Percentiles rank a stretch among this genome's conserved stretches.
Evolutionary conservation across 2,797 vertebrate genomes (phyloP).

Genomic region (Catostomus latipinnis): DNA sequence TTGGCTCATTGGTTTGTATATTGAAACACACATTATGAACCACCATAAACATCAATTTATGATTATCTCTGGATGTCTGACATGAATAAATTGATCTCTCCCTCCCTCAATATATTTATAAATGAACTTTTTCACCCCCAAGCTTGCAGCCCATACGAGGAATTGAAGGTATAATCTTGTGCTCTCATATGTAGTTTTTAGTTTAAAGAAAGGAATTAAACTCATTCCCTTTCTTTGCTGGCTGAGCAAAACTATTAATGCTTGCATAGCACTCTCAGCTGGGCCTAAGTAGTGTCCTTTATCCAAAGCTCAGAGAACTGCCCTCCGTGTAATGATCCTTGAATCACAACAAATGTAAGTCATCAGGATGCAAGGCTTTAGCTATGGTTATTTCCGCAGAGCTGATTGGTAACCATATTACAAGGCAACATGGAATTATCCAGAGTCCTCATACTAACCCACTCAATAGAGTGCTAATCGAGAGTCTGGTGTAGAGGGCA

Average conservation of each 20-base stretch:
- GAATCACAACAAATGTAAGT: not conserved
- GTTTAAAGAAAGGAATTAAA: not conserved
- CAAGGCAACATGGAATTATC: not conserved
- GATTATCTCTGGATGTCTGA: not conserved
- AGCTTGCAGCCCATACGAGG: conserved; percentile 5
- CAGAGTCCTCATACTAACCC: not conserved
- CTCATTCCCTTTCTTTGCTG: not conserved
- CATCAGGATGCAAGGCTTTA: not conserved
- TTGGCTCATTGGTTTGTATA: too few species aligned
- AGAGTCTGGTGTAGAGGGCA: not conserved
- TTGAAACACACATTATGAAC: too few species aligned
- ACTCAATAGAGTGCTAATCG: not conserved
- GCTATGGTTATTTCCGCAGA: not conserved
- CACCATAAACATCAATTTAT: not conserved
- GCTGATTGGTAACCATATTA: not conserved
- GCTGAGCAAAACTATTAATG: not conserved
- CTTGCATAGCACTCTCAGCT: not conserved
- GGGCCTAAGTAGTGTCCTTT: not conserved
- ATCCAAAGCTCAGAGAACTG: not conserved
- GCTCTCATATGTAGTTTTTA: not conserved
- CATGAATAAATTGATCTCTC: not conserved
- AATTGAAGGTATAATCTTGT: conserved; percentile 15
- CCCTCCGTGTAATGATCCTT: too few species aligned
- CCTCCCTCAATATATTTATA: not conserved
- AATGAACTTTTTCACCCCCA: not conserved